Evolutionary conservation across 2,888 invertebrate species (phyloP).

Genomic region (Drosophila percnosoma): DNA sequence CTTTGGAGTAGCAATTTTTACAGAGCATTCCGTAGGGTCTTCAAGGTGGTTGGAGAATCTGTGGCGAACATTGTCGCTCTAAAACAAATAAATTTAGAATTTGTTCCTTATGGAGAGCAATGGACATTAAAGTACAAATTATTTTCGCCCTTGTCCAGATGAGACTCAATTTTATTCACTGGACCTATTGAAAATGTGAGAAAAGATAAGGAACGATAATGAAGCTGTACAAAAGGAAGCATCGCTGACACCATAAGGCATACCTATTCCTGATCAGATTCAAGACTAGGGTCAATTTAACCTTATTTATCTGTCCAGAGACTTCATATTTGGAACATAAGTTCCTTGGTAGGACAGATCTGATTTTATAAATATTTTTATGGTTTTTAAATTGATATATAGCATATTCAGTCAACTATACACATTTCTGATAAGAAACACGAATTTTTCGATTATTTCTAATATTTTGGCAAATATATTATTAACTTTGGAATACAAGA

Average conservation of each 20-base stretch:
- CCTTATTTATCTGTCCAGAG: neutral
- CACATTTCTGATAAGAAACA: neutral
- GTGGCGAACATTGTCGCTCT: conserved; percentile 78
- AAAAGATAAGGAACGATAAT: neutral
- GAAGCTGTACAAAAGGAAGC: neutral
- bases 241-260: neutral
- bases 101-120: neutral
- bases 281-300: neutral
- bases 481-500: neutral
- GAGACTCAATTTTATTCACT: neutral
- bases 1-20: conserved; percentile 84
- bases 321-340: too few relatives aligned
- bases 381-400: neutral
- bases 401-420: neutral
- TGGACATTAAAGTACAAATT: neutral
- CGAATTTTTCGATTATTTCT: neutral
- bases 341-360: too few relatives aligned
- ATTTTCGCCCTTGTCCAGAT: neutral
- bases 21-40: conserved; percentile 78
- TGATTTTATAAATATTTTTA: too few relatives aligned
- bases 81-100: neutral
- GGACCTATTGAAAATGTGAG: fast-evolving
- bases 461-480: neutral
- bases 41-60: conserved; percentile 81
- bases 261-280: neutral